Evolutionary conservation across 2,797 vertebrate species (phyloP).

Genomic region (Choloepus didactylus): DNA sequence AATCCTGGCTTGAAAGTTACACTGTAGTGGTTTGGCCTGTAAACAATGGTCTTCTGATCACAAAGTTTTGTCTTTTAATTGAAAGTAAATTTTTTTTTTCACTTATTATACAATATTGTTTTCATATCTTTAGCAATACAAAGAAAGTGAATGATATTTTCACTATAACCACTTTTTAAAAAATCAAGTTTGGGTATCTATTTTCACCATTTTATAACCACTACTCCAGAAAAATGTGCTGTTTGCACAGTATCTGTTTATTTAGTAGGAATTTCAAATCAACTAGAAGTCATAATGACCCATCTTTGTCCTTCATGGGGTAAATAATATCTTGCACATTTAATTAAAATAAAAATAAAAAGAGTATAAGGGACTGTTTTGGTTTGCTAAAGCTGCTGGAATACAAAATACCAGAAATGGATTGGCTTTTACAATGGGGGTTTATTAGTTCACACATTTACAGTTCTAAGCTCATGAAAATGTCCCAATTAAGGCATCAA

Average conservation of each 20-base stretch:
- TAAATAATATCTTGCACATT: conserved; percentile 63
- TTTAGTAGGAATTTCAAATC: conserved; percentile 72
- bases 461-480: too few relatives aligned
- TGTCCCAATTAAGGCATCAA: too few relatives aligned
- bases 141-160: conserved; percentile 48
- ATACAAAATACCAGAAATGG: too few relatives aligned
- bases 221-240: background rate
- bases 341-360: too few relatives aligned
- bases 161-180: conserved; percentile 34
- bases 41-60: background rate
- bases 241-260: conserved; percentile 68
- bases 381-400: too few relatives aligned
- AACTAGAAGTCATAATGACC: conserved; percentile 64
- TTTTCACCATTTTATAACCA: conserved; percentile 65
- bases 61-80: background rate
- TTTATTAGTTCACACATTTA: too few relatives aligned
- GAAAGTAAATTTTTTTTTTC: conserved; percentile 22
- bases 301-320: conserved; percentile 70
- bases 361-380: too few relatives aligned
- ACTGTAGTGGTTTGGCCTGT: conserved; percentile 15
- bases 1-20: conserved; percentile 49
- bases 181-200: conserved; percentile 23
- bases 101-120: conserved; percentile 1
- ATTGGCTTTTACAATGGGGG: too few relatives aligned
- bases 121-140: conserved; percentile 59